Conservation (phyloP, 2,888 invertebrate species). For the Epiperipatus broadwayi region DNA sequence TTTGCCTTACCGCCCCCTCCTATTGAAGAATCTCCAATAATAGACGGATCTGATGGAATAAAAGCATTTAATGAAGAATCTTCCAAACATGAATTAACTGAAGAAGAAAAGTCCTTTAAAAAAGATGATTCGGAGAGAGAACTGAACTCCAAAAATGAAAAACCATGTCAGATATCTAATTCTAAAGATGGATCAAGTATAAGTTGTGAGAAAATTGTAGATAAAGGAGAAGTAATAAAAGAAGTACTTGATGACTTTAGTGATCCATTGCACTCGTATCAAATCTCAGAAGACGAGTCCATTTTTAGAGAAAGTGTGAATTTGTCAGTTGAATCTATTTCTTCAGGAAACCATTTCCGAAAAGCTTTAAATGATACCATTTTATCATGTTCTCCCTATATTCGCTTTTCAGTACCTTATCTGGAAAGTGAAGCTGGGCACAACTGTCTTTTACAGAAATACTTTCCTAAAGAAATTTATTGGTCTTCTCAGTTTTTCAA, state of each 20-base stretch:
- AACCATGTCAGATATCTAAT: constrained; percentile 3
- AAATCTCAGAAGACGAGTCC: constrained; percentile 30
- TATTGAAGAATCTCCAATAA: constrained; percentile 17
- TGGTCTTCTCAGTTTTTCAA: constrained; percentile 35
- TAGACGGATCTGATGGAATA: too few species aligned
- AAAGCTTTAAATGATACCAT: constrained; percentile 51
- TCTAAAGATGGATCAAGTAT: constrained; percentile 14
- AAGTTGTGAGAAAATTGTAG: constrained; percentile 5
- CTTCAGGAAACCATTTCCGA: constrained; percentile 44
- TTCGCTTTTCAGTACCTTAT: constrained; percentile 64
- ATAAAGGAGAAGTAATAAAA: too few species aligned
- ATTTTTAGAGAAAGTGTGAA: constrained; percentile 14
- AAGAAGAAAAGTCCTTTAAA: constrained; percentile 17
- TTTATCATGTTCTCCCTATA: constrained; percentile 65
- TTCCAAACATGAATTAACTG: constrained; percentile 14
- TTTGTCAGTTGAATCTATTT: constrained; percentile 17
- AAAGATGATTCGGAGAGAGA: constrained; percentile 12
- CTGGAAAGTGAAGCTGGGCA: constrained; percentile 64
- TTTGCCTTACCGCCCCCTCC: constrained; percentile 48
- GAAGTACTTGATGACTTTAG: constrained; percentile 56
- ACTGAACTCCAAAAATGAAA: not conserved
- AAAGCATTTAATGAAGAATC: constrained; percentile 11
- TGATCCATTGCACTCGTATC: constrained; percentile 51
- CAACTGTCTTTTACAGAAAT: constrained; percentile 47
- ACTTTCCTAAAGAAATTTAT: constrained; percentile 51